phyloP scores from a whole-genome alignment of 2,113 vertebrate genomes.

The Archilochus colubris region DNA sequence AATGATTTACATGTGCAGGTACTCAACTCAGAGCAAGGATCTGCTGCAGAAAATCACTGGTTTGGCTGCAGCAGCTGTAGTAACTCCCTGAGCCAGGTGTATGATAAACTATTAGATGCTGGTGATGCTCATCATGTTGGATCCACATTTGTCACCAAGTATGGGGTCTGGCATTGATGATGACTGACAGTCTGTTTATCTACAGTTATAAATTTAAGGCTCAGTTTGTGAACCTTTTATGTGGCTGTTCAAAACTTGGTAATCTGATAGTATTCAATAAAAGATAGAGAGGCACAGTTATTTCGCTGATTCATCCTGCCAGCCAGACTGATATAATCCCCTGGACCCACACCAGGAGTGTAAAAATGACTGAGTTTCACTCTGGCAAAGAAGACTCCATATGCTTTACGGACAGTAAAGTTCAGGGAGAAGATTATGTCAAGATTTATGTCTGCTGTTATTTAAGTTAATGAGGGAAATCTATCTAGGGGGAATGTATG shows the following conservation, averaged over 20 bases:
- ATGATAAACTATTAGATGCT: background rate
- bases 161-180: background rate
- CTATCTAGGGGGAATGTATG: slow-evolving; percentile 20
- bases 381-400: slow-evolving; percentile 21
- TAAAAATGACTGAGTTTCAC: slow-evolving; percentile 35
- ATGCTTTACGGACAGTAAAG: slow-evolving; percentile 58
- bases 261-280: background rate
- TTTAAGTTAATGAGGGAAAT: slow-evolving; percentile 63
- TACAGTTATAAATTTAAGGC: background rate
- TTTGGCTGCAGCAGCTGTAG: background rate
- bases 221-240: background rate
- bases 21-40: background rate
- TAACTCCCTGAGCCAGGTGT: background rate
- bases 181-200: background rate
- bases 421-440: slow-evolving; percentile 55
- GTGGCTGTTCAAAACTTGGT: background rate
- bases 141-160: background rate
- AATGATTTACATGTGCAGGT: background rate
- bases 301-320: background rate
- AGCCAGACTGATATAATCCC: background rate
- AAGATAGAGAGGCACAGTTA: background rate
- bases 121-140: rapidly evolving
- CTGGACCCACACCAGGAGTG: background rate
- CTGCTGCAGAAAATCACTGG: background rate
- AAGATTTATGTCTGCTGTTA: slow-evolving; percentile 53